Base-by-base conservation (phyloP, 64 coral and sea anemone species). In the Dendronephthya gigantea region DNA sequence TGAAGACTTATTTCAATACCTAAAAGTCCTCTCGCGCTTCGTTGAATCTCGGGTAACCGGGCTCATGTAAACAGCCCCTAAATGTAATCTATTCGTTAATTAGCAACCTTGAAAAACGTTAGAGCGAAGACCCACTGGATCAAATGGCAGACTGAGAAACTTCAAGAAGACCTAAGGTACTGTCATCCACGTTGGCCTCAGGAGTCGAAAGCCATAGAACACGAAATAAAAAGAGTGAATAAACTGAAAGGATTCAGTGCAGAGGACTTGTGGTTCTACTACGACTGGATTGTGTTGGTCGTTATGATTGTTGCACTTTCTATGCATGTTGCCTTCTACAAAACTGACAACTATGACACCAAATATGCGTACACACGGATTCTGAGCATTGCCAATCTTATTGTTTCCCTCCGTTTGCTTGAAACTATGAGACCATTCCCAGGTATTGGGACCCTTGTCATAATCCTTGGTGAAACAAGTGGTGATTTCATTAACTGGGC, bases 401-500 rank as follows among this genome's bases (percentile, higher is more conserved):
- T 79, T 33, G 72, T 79, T 29, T 34, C 32, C 15, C 72, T 79
- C 15, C 72, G 72, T 19, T 37, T 79, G 37, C 72, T 79, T 29
- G 30, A 79, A 35, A 34, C 34, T 79, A 29, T 79, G 32, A 34
- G 72, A 39, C 72, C 72, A 36, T 79, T 79, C 30, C 36, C 72
- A 36, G 72, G 72, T 0, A 79, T 79, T 79, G 72, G 72, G 16
- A 79, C 72, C 30, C 72, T 79, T 37, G 72, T 79, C 27, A 79
- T 79, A 79, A 79, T 79, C 30, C 36, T 79, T 34, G 72, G 72
- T 19, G 72, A 79, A 39, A 79, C 72, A 4, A 79, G 72, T 35
- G 72, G 72, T 37, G 72, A 79, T 79, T 79, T 79, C 36, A 39
- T 79, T 12, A 79, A 79, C 72, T 79, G 72, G 72, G 72, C 72